These are phyloP conservation scores for Agonopterix subpropinquella DNA, from an alignment of 2,888 invertebrate species.

Conservation along the genomic window DNA sequence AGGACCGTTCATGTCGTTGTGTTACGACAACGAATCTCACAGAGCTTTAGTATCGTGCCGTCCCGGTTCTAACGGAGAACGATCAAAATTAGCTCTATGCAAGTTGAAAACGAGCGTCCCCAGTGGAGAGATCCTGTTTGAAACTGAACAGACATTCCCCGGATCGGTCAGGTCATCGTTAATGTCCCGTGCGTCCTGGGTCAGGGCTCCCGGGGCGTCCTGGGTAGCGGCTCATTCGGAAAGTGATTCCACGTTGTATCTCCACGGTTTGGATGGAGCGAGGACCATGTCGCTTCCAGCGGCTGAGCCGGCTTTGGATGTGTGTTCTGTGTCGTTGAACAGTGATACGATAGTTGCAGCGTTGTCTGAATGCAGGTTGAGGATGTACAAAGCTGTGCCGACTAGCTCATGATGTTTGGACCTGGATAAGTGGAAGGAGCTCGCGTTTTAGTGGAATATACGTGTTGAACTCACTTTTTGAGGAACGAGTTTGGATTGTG, in stretches of 20 bases:
- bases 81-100: conserved; percentile 56
- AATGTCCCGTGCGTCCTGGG: conserved; percentile 80
- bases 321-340: conserved; percentile 74
- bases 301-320: conserved; percentile 80
- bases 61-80: conserved; percentile 68
- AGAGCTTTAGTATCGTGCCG: conserved; percentile 83
- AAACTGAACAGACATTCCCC: conserved; percentile 76
- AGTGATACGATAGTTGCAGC: conserved; percentile 77
- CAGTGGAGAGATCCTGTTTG: conserved; percentile 65
- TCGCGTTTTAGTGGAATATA: too few species aligned
- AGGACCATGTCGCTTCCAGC: conserved; percentile 72
- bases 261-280: conserved; percentile 78
- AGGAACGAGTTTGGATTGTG: too few species aligned
- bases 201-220: conserved; percentile 72
- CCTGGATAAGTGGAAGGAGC: too few species aligned
- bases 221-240: conserved; percentile 86
- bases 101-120: conserved; percentile 45
- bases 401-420: too few species aligned
- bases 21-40: conserved; percentile 78
- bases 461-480: too few species aligned
- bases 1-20: conserved; percentile 85
- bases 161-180: conserved; percentile 81
- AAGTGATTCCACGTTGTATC: conserved; percentile 76
- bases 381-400: conserved; percentile 76
- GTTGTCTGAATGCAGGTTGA: conserved; percentile 79